Base-by-base conservation (phyloP, 2,797 vertebrate species). In the Podarcis siculus region DNA sequence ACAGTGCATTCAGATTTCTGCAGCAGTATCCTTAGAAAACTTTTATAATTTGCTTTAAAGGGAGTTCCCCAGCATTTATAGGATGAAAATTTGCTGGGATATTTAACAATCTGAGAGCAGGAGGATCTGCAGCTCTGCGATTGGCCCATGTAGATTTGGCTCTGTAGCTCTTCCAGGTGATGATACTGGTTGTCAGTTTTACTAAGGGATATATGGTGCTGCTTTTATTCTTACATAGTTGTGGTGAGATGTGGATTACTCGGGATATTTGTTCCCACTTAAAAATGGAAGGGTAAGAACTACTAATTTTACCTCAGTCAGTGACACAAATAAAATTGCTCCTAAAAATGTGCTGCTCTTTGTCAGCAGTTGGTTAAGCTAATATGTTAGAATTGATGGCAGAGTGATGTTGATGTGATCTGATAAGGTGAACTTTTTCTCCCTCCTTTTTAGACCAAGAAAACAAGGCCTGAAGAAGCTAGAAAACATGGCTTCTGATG, bases 401-500 rank as follows among this genome's bases (percentile, higher is more conserved):
- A 30, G 75, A 87, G 30, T 3, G 76, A 15, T 79, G 9, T 76
- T n/a, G 42, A 85, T 91, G 69, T 75, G 1, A 82, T 45, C 85
- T 35, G 27, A 91, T 82, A 35, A 6, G 35, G 0, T 61, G 80
- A 71, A 0, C 85, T 93, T 90, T 42, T 25, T 94, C 79, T 95
- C 78, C 80, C 49, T 88, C 37, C 91, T 19, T 95, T 55, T 83
- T 94, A 96, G 94, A 37, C 89, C 58, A 87, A 95, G 72, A 23
- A 92, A 79, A 17, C 66, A 49, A 89, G 79, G 27, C 37, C 90
- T 83, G 69, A 93, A 82, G 49, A 91, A 92, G 72, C 37, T 12
- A 1, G 71, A 83, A 72, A 93, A 61, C 95, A 98, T 98, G 98
- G 96, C 97, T 82, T 98, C 98, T 80, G 97, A 98, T 61, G 98